A percentile compares a stretch with the other conserved stretches of the same genome.
phyloP scores from a whole-genome alignment of 2,888 invertebrate genomes.

The Reticulitermes lucifugus region DNA sequence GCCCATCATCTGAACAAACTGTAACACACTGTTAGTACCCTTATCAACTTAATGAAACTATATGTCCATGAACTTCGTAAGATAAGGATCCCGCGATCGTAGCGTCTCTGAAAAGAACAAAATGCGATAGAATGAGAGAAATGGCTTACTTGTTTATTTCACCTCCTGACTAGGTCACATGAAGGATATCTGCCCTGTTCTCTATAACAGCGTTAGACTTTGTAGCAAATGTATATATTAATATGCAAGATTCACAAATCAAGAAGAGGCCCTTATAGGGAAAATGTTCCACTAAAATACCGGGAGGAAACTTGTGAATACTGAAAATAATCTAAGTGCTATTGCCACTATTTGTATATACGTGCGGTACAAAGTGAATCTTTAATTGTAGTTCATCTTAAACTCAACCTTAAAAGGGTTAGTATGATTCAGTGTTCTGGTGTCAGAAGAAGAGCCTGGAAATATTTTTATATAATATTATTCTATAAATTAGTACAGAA shows the following conservation, averaged over 20 bases:
- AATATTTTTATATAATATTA: no score
- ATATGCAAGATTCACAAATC: not conserved
- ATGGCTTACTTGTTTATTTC: not conserved
- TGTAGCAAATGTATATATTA: not conserved
- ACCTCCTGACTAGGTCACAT: conserved; percentile 6
- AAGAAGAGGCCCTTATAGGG: not conserved
- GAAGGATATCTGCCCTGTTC: not conserved
- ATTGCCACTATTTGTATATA: no score
- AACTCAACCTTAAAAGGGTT: no score
- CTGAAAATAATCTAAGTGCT: no score
- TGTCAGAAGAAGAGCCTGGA: no score
- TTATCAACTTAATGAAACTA: not conserved
- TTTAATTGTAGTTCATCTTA: no score
- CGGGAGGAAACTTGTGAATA: not conserved
- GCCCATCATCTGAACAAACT: no score
- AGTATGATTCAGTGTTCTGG: no score
- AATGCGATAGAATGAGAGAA: not conserved
- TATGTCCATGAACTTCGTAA: not conserved
- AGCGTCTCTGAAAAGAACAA: not conserved
- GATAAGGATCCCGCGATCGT: not conserved
- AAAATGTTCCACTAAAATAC: not conserved
- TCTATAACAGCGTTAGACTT: not conserved
- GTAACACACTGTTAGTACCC: not conserved
- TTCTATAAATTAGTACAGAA: no score
- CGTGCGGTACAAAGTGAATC: no score